Evolutionary conservation across 2,113 vertebrate genomes (phyloP).

Genomic region (Trematomus loennbergii): DNA sequence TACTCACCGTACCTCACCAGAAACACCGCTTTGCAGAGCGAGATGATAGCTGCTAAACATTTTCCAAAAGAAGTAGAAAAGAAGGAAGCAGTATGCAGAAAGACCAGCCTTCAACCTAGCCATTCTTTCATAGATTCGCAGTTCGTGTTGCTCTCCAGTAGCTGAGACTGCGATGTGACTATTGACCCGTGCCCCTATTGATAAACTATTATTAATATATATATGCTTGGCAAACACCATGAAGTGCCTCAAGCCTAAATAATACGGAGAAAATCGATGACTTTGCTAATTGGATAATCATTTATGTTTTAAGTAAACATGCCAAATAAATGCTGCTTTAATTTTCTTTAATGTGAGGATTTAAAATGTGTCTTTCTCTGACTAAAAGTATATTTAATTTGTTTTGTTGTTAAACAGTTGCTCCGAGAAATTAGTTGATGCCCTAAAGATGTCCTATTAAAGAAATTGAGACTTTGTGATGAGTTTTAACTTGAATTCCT

Average conservation of each 20-base stretch:
- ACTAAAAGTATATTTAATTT: background rate
- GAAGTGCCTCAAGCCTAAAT: background rate
- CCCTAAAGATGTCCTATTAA: background rate
- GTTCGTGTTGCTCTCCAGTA: background rate
- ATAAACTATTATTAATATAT: background rate
- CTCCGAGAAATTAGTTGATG: background rate
- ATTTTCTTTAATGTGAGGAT: background rate
- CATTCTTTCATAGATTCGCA: background rate
- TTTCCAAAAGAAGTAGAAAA: conserved; percentile 7
- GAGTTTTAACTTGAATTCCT: background rate
- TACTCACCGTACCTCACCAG: conserved; percentile 58
- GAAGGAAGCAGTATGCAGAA: background rate
- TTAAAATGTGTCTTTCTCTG: background rate
- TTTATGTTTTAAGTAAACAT: background rate
- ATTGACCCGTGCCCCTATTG: background rate
- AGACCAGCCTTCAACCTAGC: background rate
- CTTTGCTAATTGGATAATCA: background rate
- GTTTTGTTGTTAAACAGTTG: background rate
- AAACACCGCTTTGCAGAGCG: conserved; percentile 21
- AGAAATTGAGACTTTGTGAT: background rate
- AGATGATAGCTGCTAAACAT: conserved; percentile 37
- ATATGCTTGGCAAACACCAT: background rate
- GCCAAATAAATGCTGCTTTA: background rate
- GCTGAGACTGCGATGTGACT: background rate
- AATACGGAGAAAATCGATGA: background rate